Percentiles rank a stretch among this genome's conserved stretches.
Conservation (phyloP, 2,888 invertebrate species). For the Heliconius hortense region DNA sequence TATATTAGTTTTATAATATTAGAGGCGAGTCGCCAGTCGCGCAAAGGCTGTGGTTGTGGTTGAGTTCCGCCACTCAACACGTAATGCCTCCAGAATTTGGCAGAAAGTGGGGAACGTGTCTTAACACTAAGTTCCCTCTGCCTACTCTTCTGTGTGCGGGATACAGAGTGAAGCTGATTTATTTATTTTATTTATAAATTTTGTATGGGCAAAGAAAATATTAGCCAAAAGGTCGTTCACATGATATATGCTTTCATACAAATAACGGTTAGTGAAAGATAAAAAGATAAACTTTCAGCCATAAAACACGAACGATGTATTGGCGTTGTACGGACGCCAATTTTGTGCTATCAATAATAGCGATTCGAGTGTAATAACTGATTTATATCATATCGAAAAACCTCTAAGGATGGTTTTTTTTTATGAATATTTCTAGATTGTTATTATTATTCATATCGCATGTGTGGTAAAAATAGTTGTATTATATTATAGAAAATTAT, state of each 20-base stretch:
- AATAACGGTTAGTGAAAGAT: slow-evolving; percentile 36
- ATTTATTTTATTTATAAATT: too few species aligned
- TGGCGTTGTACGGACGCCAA: slow-evolving; percentile 29
- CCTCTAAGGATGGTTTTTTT: slow-evolving; percentile 11
- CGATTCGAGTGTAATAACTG: slow-evolving; percentile 26
- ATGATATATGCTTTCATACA: slow-evolving; percentile 35
- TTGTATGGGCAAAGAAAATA: slow-evolving; percentile 17
- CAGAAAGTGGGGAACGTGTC: too few species aligned
- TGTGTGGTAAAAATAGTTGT: too few species aligned
- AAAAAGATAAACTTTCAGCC: slow-evolving; percentile 34
- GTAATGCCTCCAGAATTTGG: too few species aligned
- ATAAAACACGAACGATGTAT: slow-evolving; percentile 34
- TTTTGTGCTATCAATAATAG: slow-evolving; percentile 34
- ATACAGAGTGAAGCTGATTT: too few species aligned
- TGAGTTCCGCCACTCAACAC: too few species aligned
- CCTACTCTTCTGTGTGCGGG: too few species aligned
- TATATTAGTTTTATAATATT: neutral
- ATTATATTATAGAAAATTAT: too few species aligned
- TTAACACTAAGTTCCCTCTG: too few species aligned
- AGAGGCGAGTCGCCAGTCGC: too few species aligned
- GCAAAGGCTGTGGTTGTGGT: too few species aligned
- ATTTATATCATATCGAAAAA: slow-evolving; percentile 16
- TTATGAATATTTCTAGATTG: neutral
- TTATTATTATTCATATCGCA: neutral
- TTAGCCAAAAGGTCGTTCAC: slow-evolving; percentile 23